A percentile compares a stretch with the other conserved stretches of the same genome.
These are phyloP conservation scores for Lonchura striata DNA, from an alignment of 2,113 vertebrate species.

Conservation along the genomic window DNA sequence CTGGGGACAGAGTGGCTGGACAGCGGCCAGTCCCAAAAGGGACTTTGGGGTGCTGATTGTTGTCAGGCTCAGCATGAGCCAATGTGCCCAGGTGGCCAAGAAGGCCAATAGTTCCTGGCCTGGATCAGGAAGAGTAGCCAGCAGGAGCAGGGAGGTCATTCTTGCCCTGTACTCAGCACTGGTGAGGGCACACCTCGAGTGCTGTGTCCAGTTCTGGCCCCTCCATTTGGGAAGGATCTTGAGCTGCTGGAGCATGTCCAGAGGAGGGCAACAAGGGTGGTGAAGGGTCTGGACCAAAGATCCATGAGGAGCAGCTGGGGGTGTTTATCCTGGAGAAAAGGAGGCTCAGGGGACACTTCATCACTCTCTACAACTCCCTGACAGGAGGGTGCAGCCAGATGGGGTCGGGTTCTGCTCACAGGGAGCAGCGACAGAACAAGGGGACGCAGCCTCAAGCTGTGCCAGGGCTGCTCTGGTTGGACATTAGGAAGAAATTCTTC, in stretches of 20 bases:
- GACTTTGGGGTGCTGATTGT: background rate
- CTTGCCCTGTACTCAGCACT: accelerated
- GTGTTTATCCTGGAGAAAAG: background rate
- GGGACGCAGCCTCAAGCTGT: background rate
- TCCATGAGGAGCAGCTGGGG: background rate
- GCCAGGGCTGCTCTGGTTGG: background rate
- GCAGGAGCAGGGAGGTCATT: background rate
- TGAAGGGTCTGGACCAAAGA: background rate
- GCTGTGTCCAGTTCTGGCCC: background rate
- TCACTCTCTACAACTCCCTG: accelerated
- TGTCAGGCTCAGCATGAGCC: background rate
- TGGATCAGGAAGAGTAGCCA: background rate
- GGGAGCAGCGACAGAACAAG: accelerated
- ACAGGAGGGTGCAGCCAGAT: background rate
- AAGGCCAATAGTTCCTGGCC: no score
- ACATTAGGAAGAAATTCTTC: background rate
- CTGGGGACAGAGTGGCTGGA: no score
- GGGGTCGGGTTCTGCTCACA: background rate
- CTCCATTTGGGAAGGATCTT: accelerated
- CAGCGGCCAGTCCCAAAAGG: background rate
- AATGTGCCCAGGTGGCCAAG: background rate
- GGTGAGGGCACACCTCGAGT: accelerated
- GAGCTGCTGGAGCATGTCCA: accelerated
- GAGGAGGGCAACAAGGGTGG: background rate
- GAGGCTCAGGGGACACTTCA: background rate